phyloP scores from a whole-genome alignment of 2,113 vertebrate species.

The Leuciscus idus region DNA sequence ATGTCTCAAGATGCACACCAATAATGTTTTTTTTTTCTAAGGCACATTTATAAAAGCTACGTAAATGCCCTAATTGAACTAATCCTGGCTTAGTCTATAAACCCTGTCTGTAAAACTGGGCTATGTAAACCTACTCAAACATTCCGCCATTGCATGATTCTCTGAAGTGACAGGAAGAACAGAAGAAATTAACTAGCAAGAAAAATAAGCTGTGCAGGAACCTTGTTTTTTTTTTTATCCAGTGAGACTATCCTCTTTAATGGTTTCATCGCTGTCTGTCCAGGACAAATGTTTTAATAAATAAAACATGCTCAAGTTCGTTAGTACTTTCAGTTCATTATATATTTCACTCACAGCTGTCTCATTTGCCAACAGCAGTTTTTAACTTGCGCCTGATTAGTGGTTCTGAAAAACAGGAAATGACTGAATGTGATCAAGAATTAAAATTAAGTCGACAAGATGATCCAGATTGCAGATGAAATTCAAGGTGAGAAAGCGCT shows the following conservation, averaged over 20 bases:
- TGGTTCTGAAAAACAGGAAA: slow-evolving; percentile 8
- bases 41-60: too few relatives aligned
- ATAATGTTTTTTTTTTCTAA: too few relatives aligned
- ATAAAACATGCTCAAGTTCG: neutral
- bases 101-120: too few relatives aligned
- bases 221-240: too few relatives aligned
- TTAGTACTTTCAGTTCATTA: slow-evolving; percentile 4
- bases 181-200: neutral
- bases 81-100: too few relatives aligned
- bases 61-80: too few relatives aligned
- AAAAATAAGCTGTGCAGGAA: neutral
- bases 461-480: slow-evolving; percentile 2
- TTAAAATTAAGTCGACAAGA: slow-evolving; percentile 11
- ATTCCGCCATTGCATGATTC: neutral
- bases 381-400: slow-evolving; percentile 6
- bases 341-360: slow-evolving; percentile 23
- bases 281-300: neutral
- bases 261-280: neutral
- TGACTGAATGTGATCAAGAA: neutral
- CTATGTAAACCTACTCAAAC: neutral
- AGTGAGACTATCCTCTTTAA: too few relatives aligned
- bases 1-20: too few relatives aligned
- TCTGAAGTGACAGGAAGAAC: neutral
- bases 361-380: neutral
- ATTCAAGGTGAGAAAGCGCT: slow-evolving; percentile 11